A percentile compares a stretch with the other conserved stretches of the same genome.
These are phyloP conservation scores for Apis laboriosa DNA, from an alignment of 1,140 invertebrate genomes.

Conservation along the genomic window DNA sequence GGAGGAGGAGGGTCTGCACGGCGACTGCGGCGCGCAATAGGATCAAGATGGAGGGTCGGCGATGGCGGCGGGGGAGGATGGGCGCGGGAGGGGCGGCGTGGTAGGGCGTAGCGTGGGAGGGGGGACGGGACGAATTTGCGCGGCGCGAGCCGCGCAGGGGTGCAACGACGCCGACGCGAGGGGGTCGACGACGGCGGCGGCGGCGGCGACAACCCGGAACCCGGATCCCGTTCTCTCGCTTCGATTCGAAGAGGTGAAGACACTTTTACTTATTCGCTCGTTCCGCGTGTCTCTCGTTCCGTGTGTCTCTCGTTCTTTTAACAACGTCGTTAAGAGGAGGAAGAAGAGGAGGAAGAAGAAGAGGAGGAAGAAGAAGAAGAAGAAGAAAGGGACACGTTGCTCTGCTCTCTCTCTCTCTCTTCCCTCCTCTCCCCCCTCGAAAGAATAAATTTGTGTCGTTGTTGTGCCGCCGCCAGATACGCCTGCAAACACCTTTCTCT, in stretches of 20 bases:
- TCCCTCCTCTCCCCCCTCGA: no score
- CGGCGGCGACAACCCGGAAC: slow-evolving; percentile 70
- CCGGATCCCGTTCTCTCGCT: slow-evolving; percentile 64
- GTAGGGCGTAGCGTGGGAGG: slow-evolving; percentile 13
- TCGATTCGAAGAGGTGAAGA: slow-evolving; percentile 63
- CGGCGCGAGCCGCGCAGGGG: slow-evolving; percentile 67
- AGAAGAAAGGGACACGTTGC: no score
- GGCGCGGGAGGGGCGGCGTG: slow-evolving; percentile 40
- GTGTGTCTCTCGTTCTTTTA: slow-evolving; percentile 20
- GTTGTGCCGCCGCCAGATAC: no score
- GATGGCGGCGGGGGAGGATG: slow-evolving; percentile 22
- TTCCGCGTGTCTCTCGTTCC: slow-evolving; percentile 36
- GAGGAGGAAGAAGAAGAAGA: no score
- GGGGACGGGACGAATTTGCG: slow-evolving; percentile 68
- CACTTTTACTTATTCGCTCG: slow-evolving; percentile 59
- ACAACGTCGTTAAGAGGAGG: no score
- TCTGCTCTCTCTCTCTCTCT: no score
- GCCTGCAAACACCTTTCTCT: no score
- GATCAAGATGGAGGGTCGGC: slow-evolving; percentile 33
- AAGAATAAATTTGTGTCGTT: no score
- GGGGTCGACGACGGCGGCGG: slow-evolving; percentile 69
- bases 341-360: no score
- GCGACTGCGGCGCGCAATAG: slow-evolving; percentile 20
- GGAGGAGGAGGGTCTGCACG: slow-evolving; percentile 1
- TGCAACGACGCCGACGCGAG: slow-evolving; percentile 72